Percentiles rank a stretch among this genome's conserved stretches.
These are phyloP conservation scores for Silvanus unidentatus DNA, from an alignment of 2,888 invertebrate species.

Conservation along the genomic window DNA sequence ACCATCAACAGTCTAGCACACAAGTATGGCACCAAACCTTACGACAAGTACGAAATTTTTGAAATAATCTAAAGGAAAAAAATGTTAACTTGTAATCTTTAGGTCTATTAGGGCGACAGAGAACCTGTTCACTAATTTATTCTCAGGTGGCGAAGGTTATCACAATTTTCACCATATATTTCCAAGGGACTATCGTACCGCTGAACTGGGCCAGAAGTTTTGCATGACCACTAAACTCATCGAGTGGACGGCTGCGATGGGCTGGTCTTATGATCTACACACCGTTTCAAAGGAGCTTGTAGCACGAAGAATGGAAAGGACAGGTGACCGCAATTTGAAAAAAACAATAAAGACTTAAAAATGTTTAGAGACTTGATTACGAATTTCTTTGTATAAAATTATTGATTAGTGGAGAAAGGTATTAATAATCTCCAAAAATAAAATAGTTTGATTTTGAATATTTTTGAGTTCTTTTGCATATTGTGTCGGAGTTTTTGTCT, in stretches of 20 bases:
- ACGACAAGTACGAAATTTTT: constrained; percentile 64
- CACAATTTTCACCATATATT: constrained; percentile 76
- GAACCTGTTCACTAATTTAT: constrained; percentile 56
- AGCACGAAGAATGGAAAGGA: constrained; percentile 54
- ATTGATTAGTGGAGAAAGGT: too few relatives aligned
- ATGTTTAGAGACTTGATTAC: too few relatives aligned
- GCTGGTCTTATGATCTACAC: constrained; percentile 60
- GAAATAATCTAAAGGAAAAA: too few relatives aligned
- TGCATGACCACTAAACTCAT: constrained; percentile 61
- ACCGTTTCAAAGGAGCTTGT: constrained; percentile 38
- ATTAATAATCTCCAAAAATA: too few relatives aligned
- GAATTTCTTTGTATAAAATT: too few relatives aligned
- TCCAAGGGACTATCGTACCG: constrained; percentile 60
- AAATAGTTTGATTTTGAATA: too few relatives aligned
- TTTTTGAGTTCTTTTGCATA: too few relatives aligned
- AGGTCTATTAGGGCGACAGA: constrained; percentile 59
- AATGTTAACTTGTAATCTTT: constrained; percentile 11
- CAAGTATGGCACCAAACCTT: constrained; percentile 71
- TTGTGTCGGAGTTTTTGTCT: too few relatives aligned
- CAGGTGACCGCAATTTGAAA: too few relatives aligned
- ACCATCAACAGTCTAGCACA: constrained; percentile 78
- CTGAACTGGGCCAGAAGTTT: constrained; percentile 46
- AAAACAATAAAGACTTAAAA: too few relatives aligned
- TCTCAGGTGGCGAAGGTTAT: constrained; percentile 64
- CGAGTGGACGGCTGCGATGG: constrained; percentile 54